Evolutionary conservation across 1,140 invertebrate genomes (phyloP).

Genomic region (Mactra quadrangularis): DNA sequence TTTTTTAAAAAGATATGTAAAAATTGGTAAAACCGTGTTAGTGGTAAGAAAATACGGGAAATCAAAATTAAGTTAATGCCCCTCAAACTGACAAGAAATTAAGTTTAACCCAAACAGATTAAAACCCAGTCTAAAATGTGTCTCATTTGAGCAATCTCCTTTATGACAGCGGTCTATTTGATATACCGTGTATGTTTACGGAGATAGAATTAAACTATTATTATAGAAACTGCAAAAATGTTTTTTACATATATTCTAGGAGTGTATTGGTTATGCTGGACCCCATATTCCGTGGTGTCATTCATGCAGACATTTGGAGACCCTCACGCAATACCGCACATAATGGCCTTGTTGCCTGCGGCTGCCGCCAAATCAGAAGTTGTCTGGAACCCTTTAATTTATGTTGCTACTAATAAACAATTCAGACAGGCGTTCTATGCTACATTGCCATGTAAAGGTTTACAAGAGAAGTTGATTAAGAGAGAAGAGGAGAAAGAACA

Average conservation of each 20-base stretch:
- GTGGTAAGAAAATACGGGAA: too few relatives aligned
- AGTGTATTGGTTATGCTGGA: conserved; percentile 66
- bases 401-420: conserved; percentile 70
- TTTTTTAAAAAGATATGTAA: too few relatives aligned
- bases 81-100: too few relatives aligned
- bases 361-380: conserved; percentile 66
- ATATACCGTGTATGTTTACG: too few relatives aligned
- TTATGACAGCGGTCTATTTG: too few relatives aligned
- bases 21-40: too few relatives aligned
- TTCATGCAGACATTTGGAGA: conserved; percentile 63
- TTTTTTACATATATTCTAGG: conserved; percentile 39
- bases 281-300: conserved; percentile 70
- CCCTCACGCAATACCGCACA: conserved; percentile 28
- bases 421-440: conserved; percentile 62
- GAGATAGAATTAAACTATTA: too few relatives aligned
- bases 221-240: too few relatives aligned
- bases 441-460: conserved; percentile 5
- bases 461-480: conserved; percentile 13
- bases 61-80: too few relatives aligned
- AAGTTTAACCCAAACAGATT: too few relatives aligned
- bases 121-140: too few relatives aligned
- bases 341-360: conserved; percentile 59
- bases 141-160: too few relatives aligned
- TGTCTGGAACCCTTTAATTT: conserved; percentile 73
- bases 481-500: conserved; percentile 11